Base-by-base conservation (phyloP, 2,888 invertebrate genomes). In the Julus scandinavius region DNA sequence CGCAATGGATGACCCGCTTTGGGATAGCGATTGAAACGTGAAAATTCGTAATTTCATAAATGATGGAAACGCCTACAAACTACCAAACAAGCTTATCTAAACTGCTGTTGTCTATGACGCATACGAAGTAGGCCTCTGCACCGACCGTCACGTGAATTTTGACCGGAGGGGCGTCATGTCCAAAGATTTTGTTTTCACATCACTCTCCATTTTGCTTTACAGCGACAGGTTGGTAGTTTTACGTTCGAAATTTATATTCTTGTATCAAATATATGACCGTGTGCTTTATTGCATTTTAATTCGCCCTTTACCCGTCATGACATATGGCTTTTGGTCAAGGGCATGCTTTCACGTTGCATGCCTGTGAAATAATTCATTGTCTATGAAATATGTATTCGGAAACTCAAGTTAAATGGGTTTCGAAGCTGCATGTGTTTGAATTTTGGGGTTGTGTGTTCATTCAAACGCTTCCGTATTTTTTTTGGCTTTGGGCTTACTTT, bases 111-210 rank as follows among this genome's bases (percentile, higher is more conserved):
- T 29, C 17, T 13, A 13, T 80, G 80, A 38, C 80, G 80, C 80
- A 13, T 80, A 38, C 80, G 80, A 38, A 72, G 29, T 72, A 72
- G 20, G 63, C n/a, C 20, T 29, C 1, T 20, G 17, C 17, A 54
- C 13, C 3, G 54, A 72, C 29, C 29, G 80, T 80, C 80, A 38
- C 80, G 38, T 80, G 80, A 80, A 80, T 13, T 80, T 80, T 80
- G 80, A 80, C 80, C 80, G 38, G 80, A 80, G 80, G 80, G 80
- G 80, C 80, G 80, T 80, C 80, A 80, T 80, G 11, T 80, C 5
- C 6, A 9, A 17, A 54, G 54, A 54, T 72, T 29, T 20, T 13
- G 5, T 2, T 38, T 45, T 38, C 80, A 38, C 80, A 13, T 2
- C 72, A 80, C 80, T 38, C 38, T 9, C 15, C 20, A 38, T 38